A percentile compares a stretch with the other conserved stretches of the same genome.
phyloP scores from a whole-genome alignment of 2,888 invertebrate species.

The Deilephila porcellus region DNA sequence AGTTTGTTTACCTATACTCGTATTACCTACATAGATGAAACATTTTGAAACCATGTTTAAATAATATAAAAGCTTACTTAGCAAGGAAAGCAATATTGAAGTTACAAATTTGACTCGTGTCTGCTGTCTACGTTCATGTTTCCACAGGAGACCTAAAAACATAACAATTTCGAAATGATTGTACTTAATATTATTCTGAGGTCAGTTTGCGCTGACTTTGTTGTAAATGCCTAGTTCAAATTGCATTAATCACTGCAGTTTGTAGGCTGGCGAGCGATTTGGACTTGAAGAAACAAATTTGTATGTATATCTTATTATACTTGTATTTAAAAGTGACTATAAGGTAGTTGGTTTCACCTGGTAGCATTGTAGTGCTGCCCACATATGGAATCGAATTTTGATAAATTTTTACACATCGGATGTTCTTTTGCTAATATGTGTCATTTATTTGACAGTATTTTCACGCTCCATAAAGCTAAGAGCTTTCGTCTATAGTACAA shows the following conservation, averaged over 20 bases:
- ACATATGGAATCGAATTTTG: too few relatives aligned
- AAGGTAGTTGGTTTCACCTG: too few relatives aligned
- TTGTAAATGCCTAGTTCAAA: slow-evolving; percentile 20
- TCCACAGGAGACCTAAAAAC: slow-evolving; percentile 17
- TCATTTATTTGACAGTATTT: too few relatives aligned
- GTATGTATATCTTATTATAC: too few relatives aligned
- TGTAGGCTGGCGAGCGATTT: not conserved
- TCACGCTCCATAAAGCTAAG: too few relatives aligned
- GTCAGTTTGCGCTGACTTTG: slow-evolving; percentile 20
- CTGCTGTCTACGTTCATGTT: not conserved
- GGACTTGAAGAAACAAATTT: not conserved
- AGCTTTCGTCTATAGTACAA: too few relatives aligned
- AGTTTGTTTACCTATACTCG: not conserved
- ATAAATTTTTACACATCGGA: too few relatives aligned
- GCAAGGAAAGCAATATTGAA: not conserved
- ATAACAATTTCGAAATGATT: slow-evolving; percentile 14
- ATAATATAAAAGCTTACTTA: not conserved
- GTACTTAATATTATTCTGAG: slow-evolving; percentile 5
- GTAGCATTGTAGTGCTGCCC: too few relatives aligned
- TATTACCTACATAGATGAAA: not conserved
- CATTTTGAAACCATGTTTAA: not conserved
- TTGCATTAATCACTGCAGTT: slow-evolving; percentile 9
- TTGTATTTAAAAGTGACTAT: too few relatives aligned
- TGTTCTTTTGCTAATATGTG: too few relatives aligned
- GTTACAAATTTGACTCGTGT: not conserved